These are phyloP conservation scores for Brenthis hecate DNA, from an alignment of 2,888 invertebrate species.

Conservation along the genomic window DNA sequence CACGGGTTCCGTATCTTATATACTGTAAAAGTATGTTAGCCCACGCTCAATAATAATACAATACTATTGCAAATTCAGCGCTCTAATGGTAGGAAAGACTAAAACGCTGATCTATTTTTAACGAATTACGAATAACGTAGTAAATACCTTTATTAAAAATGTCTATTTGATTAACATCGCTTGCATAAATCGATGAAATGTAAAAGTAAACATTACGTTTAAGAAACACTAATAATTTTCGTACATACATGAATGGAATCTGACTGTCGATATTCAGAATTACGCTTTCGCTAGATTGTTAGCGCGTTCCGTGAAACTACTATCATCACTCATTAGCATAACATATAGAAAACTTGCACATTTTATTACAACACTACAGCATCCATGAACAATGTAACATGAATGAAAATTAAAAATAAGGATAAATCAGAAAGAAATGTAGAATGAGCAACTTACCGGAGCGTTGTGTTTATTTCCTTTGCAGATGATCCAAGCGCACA, in stretches of 20 bases:
- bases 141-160: no score
- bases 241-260: conserved; percentile 27
- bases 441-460: conserved; percentile 64
- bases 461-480: conserved; percentile 72
- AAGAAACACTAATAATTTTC: conserved; percentile 5
- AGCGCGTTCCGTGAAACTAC: conserved; percentile 43
- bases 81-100: background rate
- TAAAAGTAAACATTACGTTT: conserved; percentile 1
- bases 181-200: background rate
- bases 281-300: conserved; percentile 60
- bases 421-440: conserved; percentile 35
- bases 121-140: conserved; percentile 17
- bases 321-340: conserved; percentile 47
- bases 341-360: conserved; percentile 44
- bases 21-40: no score
- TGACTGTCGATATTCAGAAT: conserved; percentile 40
- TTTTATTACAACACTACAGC: conserved; percentile 38
- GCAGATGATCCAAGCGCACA: conserved; percentile 63
- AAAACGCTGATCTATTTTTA: conserved; percentile 24
- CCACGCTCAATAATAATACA: no score
- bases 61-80: conserved; percentile 7
- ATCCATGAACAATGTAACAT: conserved; percentile 37
- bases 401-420: conserved; percentile 24
- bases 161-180: no score
- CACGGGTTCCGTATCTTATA: background rate